Evolutionary conservation across 2,888 invertebrate species (phyloP).

Genomic region (Pilophorus perplexus): DNA sequence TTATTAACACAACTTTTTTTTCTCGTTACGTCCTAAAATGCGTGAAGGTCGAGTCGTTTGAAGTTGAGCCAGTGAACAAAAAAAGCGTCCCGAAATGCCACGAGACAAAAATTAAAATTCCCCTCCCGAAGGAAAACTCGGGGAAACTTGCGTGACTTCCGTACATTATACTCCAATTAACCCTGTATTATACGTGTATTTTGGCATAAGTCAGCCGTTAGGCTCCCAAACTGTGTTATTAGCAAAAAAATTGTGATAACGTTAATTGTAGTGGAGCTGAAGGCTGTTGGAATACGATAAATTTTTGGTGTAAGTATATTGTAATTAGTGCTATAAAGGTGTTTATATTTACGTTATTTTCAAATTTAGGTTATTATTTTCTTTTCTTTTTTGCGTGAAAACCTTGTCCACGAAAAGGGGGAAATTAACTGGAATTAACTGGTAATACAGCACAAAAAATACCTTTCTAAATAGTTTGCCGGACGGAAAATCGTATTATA

Average conservation of each 20-base stretch:
- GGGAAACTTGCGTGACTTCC: no score
- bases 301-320: slow-evolving; percentile 39
- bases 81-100: no score
- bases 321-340: slow-evolving; percentile 43
- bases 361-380: not conserved
- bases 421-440: no score
- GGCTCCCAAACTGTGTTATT: slow-evolving; percentile 30
- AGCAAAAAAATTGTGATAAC: slow-evolving; percentile 41
- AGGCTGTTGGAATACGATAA: slow-evolving; percentile 41
- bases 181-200: no score
- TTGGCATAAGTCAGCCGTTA: no score
- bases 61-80: no score
- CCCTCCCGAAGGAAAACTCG: no score
- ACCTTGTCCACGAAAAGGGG: slow-evolving; percentile 14
- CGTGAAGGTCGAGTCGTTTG: no score
- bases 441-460: slow-evolving; percentile 43
- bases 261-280: slow-evolving; percentile 42
- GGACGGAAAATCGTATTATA: slow-evolving; percentile 36
- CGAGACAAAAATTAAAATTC: no score
- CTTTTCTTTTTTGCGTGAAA: slow-evolving; percentile 3
- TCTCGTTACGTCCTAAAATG: not conserved
- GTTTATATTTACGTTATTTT: slow-evolving; percentile 17
- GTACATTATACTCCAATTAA: no score
- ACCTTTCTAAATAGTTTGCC: slow-evolving; percentile 18
- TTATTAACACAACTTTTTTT: not conserved